Percentiles rank a stretch among this genome's conserved stretches.
Conservation (phyloP, 2,797 vertebrate species). For the Denticeps clupeoides region DNA sequence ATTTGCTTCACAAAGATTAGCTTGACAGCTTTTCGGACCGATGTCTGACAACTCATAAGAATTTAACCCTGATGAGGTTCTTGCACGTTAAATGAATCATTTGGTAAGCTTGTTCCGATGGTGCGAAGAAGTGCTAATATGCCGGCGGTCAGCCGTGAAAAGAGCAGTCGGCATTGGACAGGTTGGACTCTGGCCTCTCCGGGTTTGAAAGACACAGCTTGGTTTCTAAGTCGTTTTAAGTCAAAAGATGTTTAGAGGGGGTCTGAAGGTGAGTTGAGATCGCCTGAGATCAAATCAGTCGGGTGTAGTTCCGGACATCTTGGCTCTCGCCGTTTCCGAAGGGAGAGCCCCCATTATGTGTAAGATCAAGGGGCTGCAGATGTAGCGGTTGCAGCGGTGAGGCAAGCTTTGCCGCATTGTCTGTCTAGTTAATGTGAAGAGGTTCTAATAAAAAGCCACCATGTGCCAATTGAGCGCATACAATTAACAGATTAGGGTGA, state of each 20-base stretch:
- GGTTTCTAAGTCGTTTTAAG: constrained; percentile 28
- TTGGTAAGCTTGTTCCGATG: neutral
- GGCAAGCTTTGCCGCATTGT: constrained; percentile 58
- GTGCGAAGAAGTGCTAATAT: constrained; percentile 3
- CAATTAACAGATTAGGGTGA: constrained; percentile 90
- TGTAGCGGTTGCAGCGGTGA: constrained; percentile 15
- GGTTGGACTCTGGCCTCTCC: constrained; percentile 30
- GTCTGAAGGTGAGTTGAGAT: constrained; percentile 12
- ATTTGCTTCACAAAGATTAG: constrained; percentile 27
- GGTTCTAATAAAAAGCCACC: constrained; percentile 77
- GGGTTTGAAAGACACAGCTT: constrained; percentile 25
- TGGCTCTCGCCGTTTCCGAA: constrained; percentile 20
- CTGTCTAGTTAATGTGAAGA: constrained; percentile 62
- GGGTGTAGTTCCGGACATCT: constrained; percentile 31
- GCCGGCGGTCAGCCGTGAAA: constrained; percentile 33
- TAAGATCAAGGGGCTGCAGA: constrained; percentile 26
- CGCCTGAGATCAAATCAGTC: constrained; percentile 47
- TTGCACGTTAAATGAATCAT: neutral
- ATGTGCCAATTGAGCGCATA: constrained; percentile 75
- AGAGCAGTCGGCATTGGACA: constrained; percentile 50
- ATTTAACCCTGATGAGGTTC: too few species aligned
- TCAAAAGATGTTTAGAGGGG: constrained; percentile 18
- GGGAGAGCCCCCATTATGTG: constrained; percentile 23
- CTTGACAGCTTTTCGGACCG: neutral
- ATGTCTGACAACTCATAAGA: too few species aligned